Conservation (phyloP, 1,140 invertebrate species). For the Meloidogyne floridensis region DNA sequence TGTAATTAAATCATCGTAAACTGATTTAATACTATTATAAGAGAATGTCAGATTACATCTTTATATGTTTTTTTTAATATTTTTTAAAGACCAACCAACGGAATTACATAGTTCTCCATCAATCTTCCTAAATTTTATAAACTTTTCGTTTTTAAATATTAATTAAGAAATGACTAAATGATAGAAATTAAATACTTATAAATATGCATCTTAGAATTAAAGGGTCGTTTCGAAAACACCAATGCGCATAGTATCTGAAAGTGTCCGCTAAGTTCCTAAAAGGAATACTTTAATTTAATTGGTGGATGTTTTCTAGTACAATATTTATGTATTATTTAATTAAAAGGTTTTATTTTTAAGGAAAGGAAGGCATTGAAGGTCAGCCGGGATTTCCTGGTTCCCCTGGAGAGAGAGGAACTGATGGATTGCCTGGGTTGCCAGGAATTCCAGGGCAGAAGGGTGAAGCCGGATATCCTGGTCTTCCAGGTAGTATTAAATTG, state of each 20-base stretch:
- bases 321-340: neutral
- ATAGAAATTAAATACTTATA: neutral
- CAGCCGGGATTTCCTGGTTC: slow-evolving; percentile 37
- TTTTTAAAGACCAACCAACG: too few relatives aligned
- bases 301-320: neutral
- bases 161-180: too few relatives aligned
- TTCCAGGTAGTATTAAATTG: slow-evolving; percentile 17
- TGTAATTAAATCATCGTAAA: neutral
- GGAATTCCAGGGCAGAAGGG: slow-evolving; percentile 53
- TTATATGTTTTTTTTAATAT: too few relatives aligned
- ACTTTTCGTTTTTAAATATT: neutral
- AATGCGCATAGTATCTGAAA: too few relatives aligned
- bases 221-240: too few relatives aligned
- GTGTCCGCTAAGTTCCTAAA: too few relatives aligned
- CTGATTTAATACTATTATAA: too few relatives aligned
- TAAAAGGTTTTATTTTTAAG: slow-evolving; percentile 19
- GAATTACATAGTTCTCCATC: too few relatives aligned
- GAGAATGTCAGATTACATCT: too few relatives aligned
- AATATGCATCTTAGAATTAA: neutral
- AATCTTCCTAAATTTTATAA: slow-evolving; percentile 6
- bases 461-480: slow-evolving; percentile 43
- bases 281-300: neutral
- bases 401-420: slow-evolving; percentile 37
- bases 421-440: slow-evolving; percentile 35
- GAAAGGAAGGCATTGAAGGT: slow-evolving; percentile 38